Percentiles rank a stretch among this genome's conserved stretches.
phyloP scores from a whole-genome alignment of 2,797 vertebrate genomes.

The Ciconia nigra region DNA sequence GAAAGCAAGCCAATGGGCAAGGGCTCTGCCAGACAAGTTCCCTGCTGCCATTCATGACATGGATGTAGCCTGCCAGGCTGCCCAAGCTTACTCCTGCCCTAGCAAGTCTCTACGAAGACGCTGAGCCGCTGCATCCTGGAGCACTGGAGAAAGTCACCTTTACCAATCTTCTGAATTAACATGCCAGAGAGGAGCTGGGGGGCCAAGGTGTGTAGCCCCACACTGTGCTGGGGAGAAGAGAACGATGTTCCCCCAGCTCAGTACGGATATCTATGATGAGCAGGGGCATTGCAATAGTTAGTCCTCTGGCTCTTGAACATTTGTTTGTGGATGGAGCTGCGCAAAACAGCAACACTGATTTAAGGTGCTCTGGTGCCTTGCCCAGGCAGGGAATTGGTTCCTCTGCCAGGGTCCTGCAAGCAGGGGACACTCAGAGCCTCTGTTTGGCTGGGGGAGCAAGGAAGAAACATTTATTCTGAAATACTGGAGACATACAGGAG shows the following conservation, averaged over 20 bases:
- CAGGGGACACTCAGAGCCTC: not conserved
- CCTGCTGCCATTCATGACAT: not conserved
- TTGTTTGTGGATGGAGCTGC: not conserved
- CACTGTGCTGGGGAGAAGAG: not conserved
- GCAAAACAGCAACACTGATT: not conserved
- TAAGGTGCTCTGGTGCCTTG: not conserved
- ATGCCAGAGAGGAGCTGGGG: not conserved
- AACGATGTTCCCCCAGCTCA: not conserved
- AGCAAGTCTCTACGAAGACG: not conserved
- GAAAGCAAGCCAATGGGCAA: not conserved
- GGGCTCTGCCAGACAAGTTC: not conserved
- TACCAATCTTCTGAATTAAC: accelerated
- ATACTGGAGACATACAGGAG: not conserved
- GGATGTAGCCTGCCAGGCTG: not conserved
- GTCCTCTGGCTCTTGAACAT: not conserved
- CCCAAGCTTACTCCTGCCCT: not conserved
- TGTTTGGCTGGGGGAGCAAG: not conserved
- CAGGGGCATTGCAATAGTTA: accelerated
- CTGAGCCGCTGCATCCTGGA: not conserved
- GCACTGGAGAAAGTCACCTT: not conserved
- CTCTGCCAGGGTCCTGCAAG: not conserved
- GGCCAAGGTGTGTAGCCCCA: too few species aligned
- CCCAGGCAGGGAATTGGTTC: not conserved
- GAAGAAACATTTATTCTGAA: not conserved
- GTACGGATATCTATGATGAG: accelerated